Base-by-base conservation (phyloP, 2,113 vertebrate genomes). In the Zapus hudsonius region DNA sequence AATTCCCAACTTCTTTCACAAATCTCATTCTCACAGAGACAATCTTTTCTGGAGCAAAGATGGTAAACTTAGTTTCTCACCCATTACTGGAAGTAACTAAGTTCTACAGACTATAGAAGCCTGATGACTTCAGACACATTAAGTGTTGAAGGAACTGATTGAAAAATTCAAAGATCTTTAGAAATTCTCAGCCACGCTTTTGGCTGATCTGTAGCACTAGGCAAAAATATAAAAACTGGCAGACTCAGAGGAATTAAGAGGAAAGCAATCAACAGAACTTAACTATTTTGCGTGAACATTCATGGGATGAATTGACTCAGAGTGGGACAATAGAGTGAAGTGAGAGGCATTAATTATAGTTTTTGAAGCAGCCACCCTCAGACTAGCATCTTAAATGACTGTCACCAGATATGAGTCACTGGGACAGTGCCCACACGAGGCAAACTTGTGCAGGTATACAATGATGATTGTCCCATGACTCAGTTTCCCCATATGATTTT, bases 321-420 rank as follows among this genome's bases (percentile, higher is more conserved):
- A n/a, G 33, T 31, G 74, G 82, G 82, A 92, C 25, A 96, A 42
- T 27, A 80, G 63, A 91, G 89, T 73, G 72, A 88, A 83, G 13
- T 29, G 38, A 85, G 31, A 92, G 89, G n/a, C 59, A 85, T 83
- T 90, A 93, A 92, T 92, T 90, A 85, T n/a, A 44, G 10, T 59
- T 79, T 81, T 29, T 66, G 63, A 85, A 90, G 74, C 7, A 88
- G n/a, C n/a, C 73, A 79, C 83, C 90, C 38, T 91, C 52, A 90
- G 52, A 42, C 47, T 74, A 33, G 63, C 76, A 84, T 70, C 88
- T 74, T 82, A 84, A 82, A 61, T 78, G 47, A 66, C 27, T 61
- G 81, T 66, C 52, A 59, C 47, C 73, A 85, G 69, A 47, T 90
- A 38, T 90, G 82, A 96, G 89, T 88, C 93, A 95, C 73, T 22